These are phyloP conservation scores for Megaceryle torquata DNA, from an alignment of 2,113 vertebrate species.

Conservation along the genomic window DNA sequence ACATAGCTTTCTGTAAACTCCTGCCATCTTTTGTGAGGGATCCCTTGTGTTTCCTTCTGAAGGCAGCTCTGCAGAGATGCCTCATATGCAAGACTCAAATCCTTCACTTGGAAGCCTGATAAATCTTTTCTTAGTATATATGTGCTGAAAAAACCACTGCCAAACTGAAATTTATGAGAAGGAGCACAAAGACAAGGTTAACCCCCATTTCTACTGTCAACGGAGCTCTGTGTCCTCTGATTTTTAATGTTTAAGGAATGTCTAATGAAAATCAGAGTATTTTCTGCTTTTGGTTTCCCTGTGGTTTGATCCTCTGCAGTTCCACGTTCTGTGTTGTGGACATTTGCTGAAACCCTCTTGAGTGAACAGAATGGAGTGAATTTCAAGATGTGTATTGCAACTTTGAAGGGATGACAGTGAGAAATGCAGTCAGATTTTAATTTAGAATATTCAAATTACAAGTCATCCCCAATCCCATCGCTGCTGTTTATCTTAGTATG, in stretches of 20 bases:
- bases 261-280: background rate
- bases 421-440: background rate
- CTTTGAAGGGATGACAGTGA: background rate
- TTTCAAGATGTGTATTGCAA: background rate
- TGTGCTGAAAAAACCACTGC: background rate
- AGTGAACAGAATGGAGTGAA: background rate
- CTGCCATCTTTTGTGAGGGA: rapidly evolving
- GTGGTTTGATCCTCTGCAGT: background rate
- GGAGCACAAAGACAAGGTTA: background rate
- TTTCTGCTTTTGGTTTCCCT: background rate
- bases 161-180: background rate
- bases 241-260: background rate
- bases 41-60: background rate
- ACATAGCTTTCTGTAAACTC: background rate
- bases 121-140: background rate
- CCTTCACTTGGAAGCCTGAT: background rate
- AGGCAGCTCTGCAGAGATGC: too few species aligned
- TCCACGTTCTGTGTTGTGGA: background rate
- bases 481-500: background rate
- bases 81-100: background rate
- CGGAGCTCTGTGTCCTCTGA: background rate
- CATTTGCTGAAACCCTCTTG: rapidly evolving
- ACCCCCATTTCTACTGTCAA: background rate
- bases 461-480: rapidly evolving
- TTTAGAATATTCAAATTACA: background rate